Evolutionary conservation across 2,797 vertebrate species (phyloP).

Genomic region (Phalloptychus januarius): DNA sequence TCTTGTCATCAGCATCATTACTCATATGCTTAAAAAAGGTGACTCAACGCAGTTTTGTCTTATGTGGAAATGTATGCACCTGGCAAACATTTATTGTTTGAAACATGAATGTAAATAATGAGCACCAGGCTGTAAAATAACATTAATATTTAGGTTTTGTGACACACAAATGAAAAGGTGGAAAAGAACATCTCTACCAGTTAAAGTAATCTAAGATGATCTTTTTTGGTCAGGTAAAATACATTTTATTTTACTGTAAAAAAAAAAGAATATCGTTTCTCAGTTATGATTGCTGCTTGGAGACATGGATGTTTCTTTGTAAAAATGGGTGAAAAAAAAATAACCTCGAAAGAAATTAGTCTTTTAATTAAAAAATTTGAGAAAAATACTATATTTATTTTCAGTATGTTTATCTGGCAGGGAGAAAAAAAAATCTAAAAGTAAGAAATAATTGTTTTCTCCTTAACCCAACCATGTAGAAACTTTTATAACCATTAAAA

Average conservation of each 20-base stretch:
- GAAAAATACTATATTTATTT: not conserved
- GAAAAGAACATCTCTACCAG: not conserved
- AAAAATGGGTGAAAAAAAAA: not conserved
- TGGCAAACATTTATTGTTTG: not conserved
- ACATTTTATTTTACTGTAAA: not conserved
- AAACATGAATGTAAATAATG: slow-evolving; percentile 3
- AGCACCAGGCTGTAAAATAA: not conserved
- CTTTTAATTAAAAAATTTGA: not conserved
- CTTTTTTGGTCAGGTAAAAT: not conserved
- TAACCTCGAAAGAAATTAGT: not conserved
- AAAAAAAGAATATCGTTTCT: not conserved
- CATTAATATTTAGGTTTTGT: not conserved
- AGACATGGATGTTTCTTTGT: not conserved
- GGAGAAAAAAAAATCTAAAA: not conserved
- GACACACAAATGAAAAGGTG: not conserved
- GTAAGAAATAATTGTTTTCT: not conserved
- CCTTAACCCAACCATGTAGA: not conserved
- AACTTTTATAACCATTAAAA: not conserved
- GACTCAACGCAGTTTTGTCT: slow-evolving; percentile 50
- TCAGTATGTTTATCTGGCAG: not conserved
- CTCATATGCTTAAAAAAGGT: slow-evolving; percentile 72
- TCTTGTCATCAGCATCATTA: slow-evolving; percentile 74
- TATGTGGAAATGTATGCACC: slow-evolving; percentile 10
- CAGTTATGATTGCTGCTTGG: not conserved
- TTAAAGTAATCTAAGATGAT: not conserved